Evolutionary conservation across 2,888 invertebrate species (phyloP), one percentile per base, ranked within the genome.

Genomic region (Andrena haemorrhoa): DNA sequence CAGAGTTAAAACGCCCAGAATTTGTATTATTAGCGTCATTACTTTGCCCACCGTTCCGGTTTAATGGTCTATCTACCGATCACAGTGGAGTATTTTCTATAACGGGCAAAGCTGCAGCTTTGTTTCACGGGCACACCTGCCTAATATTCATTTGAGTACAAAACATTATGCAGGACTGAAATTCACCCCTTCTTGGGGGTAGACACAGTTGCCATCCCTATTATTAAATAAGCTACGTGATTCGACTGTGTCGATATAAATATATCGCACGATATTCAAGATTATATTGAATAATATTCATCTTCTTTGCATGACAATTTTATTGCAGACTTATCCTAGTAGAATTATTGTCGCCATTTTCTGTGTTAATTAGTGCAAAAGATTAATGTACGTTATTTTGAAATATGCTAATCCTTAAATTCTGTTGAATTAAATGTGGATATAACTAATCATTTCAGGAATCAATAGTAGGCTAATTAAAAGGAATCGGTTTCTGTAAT

Each of bases 21-120:
- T 86, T 86, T 79, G 81, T 88, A 89, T 87, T 87, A 86, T 88
- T 84, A 83, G 74, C 64, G 70, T 76, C 84, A 63, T 74, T 75
- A 66, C 75, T 78, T 64, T 41, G 49, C 6, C 47, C 20, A 66
- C 60, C 66, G 53, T 75, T 79, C 47, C 74, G 41, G 61, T 63
- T 84, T 82, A 79, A 74, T 63, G 31, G 60, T 56, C 58, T 56
- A 58, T 5, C 29, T 26, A 35, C 49, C 51, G 79, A 82, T 71
- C 41, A 66, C 72, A 60, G 35, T 26, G 23, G 33, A 49, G 33
- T 35, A 60, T 69, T 68, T 56, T 64, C 71, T 58, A 72, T 80
- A 26, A 35, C 8, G 29, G 49, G 29, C 23, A 31, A 68, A 75
- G 20, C 35, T 29, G 20, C 47, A 65, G 51, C 47, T 53, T 56